Base-by-base conservation (phyloP, 37 sponge, comb jelly and placozoan genomes). In the Chondrosia reniformis region DNA sequence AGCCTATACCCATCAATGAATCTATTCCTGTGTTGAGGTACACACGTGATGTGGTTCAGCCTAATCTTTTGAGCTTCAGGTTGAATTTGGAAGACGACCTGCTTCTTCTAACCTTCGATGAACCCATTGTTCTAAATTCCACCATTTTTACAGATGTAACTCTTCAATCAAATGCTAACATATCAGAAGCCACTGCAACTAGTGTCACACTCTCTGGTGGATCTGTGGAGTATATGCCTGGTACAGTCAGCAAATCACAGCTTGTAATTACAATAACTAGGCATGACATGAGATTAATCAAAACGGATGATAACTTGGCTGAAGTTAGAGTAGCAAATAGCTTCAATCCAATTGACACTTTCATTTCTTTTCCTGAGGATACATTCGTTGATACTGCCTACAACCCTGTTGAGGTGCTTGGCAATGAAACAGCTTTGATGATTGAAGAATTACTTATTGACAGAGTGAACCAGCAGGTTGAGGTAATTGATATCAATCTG, bases 181-280 rank as follows among this genome's bases (percentile, higher is more conserved):
- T 83, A 15, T 31, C 79, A 2, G 5, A 54, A 27, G 52, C n/a
- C 30, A 27, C 42, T 9, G 25, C 40, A 4, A 30, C 73, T 31
- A 55, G 62, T 21, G n/a, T 33, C 8, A 89, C 84, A 21, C 85
- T 95, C n/a, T 91, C 92, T 55, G 96, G 92, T 19, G 96, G 96
- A 0, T 22, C 45, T 9, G 78, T 63, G 7, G 81, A 63, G 42
- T 93, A 93, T 75, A 54, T 43, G 0, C 39, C 78, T 17, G 33
- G 28, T 21, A 64, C 57, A 33, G 40, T 52, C 32, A 84, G 84
- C 61, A 93, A 93, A 81, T 81, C 87, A 15, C 59, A 63, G 19
- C 49, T 93, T 3, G 33, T 52, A 21, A 59, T 93, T 8, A 67
- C 45, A 5, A 43, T 93, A 41, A 93, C 71, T 38, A 76, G 45